These are phyloP conservation scores for Drosophila lacertosa DNA, from an alignment of 1,140 invertebrate species.

Conservation along the genomic window DNA sequence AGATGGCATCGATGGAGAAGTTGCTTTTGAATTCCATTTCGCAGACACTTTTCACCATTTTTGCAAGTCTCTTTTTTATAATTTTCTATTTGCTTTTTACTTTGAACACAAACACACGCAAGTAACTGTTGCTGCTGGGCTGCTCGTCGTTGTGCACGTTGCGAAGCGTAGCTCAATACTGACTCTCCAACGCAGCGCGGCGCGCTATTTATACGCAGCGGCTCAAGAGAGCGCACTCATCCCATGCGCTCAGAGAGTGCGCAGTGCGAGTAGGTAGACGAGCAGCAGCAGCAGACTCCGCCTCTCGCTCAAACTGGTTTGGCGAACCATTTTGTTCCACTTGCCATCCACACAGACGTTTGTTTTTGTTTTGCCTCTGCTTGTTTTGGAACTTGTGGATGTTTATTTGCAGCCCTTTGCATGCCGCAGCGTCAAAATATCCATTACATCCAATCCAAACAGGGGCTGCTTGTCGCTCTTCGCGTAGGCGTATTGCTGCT, in stretches of 20 bases:
- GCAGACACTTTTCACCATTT: slow-evolving; percentile 77
- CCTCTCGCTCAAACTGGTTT: slow-evolving; percentile 48
- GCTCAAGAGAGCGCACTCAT: too few relatives aligned
- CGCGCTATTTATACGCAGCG: slow-evolving; percentile 69
- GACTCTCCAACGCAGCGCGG: slow-evolving; percentile 50
- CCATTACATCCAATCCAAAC: slow-evolving; percentile 83
- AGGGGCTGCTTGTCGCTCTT: slow-evolving; percentile 54
- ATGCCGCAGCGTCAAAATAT: slow-evolving; percentile 83
- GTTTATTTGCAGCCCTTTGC: slow-evolving; percentile 81
- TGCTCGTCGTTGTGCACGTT: slow-evolving; percentile 44
- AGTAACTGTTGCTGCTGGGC: slow-evolving; percentile 20
- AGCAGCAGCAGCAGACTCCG: slow-evolving; percentile 45
- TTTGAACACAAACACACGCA: slow-evolving; percentile 39
- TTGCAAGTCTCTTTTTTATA: slow-evolving; percentile 22
- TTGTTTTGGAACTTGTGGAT: slow-evolving; percentile 79
- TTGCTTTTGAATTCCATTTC: slow-evolving; percentile 85
- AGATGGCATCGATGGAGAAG: slow-evolving; percentile 90
- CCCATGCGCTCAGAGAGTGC: slow-evolving; percentile 27
- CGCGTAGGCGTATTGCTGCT: slow-evolving; percentile 43
- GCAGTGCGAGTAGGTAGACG: background rate
- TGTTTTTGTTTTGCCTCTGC: slow-evolving; percentile 20
- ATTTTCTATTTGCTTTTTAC: background rate
- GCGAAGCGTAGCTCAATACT: slow-evolving; percentile 61
- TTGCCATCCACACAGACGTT: slow-evolving; percentile 59
- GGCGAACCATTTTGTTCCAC: slow-evolving; percentile 76